phyloP scores from a whole-genome alignment of 1,140 invertebrate genomes.

The Micrasema longulum region DNA sequence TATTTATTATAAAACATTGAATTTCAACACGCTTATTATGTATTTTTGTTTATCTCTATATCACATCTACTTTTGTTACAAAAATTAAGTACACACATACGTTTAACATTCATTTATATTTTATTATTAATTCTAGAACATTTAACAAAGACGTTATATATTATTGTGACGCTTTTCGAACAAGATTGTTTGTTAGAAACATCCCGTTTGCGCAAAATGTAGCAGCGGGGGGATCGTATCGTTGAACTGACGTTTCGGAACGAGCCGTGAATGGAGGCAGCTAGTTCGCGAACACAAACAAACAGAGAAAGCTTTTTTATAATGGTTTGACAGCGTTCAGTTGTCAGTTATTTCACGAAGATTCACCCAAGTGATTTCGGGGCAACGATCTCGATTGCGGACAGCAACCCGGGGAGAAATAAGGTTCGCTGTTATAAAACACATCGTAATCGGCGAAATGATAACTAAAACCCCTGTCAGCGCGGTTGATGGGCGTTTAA shows the following conservation, averaged over 20 bases:
- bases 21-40: conserved; percentile 46
- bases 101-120: conserved; percentile 40
- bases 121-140: conserved; percentile 43
- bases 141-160: conserved; percentile 30
- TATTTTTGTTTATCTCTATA: conserved; percentile 44
- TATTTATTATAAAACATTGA: conserved; percentile 39
- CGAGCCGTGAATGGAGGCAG: conserved; percentile 2
- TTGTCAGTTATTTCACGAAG: conserved; percentile 17
- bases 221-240: no score
- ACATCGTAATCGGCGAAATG: conserved; percentile 32
- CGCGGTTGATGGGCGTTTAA: neutral
- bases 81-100: conserved; percentile 46
- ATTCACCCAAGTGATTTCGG: conserved; percentile 22
- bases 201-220: conserved; percentile 4
- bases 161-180: conserved; percentile 17
- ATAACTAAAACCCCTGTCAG: conserved; percentile 20
- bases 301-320: neutral
- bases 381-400: conserved; percentile 42
- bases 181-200: conserved; percentile 14
- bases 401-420: conserved; percentile 34
- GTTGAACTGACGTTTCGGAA: no score
- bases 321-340: neutral
- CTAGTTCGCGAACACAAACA: neutral
- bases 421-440: conserved; percentile 38
- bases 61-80: conserved; percentile 49